Evolutionary conservation across 2,113 vertebrate genomes (phyloP), one percentile per base, ranked within the genome.

Genomic region (Hydropotes inermis): DNA sequence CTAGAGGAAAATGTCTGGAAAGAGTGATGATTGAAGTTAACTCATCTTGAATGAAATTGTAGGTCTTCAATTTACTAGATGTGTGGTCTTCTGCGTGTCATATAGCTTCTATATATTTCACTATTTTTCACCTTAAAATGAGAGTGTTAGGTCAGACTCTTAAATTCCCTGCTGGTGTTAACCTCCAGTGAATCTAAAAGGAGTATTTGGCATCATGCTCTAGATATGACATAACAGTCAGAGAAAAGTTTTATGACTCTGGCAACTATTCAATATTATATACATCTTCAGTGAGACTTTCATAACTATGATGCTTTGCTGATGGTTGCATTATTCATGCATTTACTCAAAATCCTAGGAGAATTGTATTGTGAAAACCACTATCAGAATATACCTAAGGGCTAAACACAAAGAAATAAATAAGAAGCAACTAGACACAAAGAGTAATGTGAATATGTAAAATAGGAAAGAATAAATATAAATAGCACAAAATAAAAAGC

Each of bases 91-190:
- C 58, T 79, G 14, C 30, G 64, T 74, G 25, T 89, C 55, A 36
- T 17, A 74, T 25, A 86, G 4, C 81, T 95, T 96, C 58, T 82
- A 21, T 47, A 25, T 60, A n/a, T 61, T 25, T 92, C 61, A 87
- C 55, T 82, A 8, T 61, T 86, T 96, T 57, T 95, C 79, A 78
- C 28, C 21, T 95, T 93, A 88, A 93, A 88, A 87, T 52, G 43
- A 67, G 25, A 95, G 1, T 86, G 15, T 95, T 83, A 17, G 50
- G 7, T 76, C 45, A 87, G 70, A 87, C 70, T 89, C 33, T 57
- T 87, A 79, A 97, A 55, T 87, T 61, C 12, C 6, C 27, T 79
- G 43, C 60, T 83, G 23, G 23, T 89, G 43, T 89, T 95, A 94
- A 50, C 70, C 76, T 89, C 82, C 33, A 57, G 11, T 23, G 82